A percentile compares a stretch with the other conserved stretches of the same genome.
Conservation (phyloP, 2,888 invertebrate genomes). For the Steinernema carpocapsae region DNA sequence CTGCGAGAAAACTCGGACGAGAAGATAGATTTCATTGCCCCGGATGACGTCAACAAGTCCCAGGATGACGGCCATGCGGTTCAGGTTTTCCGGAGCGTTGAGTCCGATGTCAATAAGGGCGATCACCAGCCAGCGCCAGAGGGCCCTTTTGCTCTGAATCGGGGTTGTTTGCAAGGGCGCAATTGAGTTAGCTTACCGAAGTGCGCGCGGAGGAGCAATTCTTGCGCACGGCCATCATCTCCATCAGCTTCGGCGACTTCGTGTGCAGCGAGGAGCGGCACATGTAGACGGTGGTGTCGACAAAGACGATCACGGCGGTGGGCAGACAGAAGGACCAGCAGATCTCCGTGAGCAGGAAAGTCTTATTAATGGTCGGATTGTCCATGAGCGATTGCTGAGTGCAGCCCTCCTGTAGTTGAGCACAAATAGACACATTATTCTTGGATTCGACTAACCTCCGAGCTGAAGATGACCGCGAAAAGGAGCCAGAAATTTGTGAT, state of each 20-base stretch:
- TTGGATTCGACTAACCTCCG: not conserved
- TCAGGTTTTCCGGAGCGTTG: conserved; percentile 54
- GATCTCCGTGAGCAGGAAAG: conserved; percentile 45
- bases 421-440: not conserved
- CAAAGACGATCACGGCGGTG: conserved; percentile 42
- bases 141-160: conserved; percentile 33
- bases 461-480: conserved; percentile 38
- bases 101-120: conserved; percentile 53
- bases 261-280: conserved; percentile 34
- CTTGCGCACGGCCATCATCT: conserved; percentile 10
- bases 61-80: conserved; percentile 46
- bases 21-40: conserved; percentile 33
- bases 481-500: conserved; percentile 50
- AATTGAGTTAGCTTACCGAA: not conserved
- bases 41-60: conserved; percentile 40
- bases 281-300: conserved; percentile 44
- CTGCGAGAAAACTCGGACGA: conserved; percentile 42
- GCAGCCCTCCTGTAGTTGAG: conserved; percentile 39
- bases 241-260: conserved; percentile 28
- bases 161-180: not conserved
- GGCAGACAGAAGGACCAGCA: conserved; percentile 43
- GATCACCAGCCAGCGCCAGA: conserved; percentile 53
- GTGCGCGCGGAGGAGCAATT: conserved; percentile 26
- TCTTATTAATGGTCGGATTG: conserved; percentile 40
- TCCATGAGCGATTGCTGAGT: conserved; percentile 37